Evolutionary conservation across 2,888 invertebrate genomes (phyloP), one percentile per base, ranked within the genome.

Genomic region (Mythimna pallens): DNA sequence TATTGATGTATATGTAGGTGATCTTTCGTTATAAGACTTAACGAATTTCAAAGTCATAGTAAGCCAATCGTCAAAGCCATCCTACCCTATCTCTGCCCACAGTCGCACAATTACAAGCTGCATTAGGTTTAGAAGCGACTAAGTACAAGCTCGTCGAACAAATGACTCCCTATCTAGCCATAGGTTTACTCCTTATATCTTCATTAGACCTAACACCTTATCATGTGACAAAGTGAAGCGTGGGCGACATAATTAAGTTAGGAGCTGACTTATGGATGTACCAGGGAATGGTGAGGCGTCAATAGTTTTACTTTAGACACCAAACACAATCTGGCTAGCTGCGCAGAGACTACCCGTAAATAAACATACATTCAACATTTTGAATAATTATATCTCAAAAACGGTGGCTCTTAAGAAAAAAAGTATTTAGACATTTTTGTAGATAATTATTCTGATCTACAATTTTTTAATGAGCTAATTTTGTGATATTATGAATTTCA

Each of bases 171-270:
- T 43, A 62, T 47, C 36, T 36, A 50, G 59, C 9, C 59, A 47
- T 55, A 30, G 14, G 36, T 22, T 69, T 10, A 12, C 14, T 30
- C 36, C 5, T 17, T 77, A 50, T 17, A 69, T 69, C 54, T 69
- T 77, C 74, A 77, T 75, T 75, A 77, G 47, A 50, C 30, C 30
- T 30, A 55, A 61, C 54, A 36, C 54, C 20, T 36, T 55, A 61
- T 50, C 47, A 22, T 20, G 25, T 47, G 54, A 55, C 30, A 70
- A n/a, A 62, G 20, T 12, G 54, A 22, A 50, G 61, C n/a, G 74
- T 75, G 40, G 74, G 74, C 69, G 77, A 30, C n/a, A 20, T 47
- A 54, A 76, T 76, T 47, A 66, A 76, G 52, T 54, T 8, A 62
- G 54, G 22, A 54, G 36, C 30, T 77, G 77, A 68, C 36, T 54